Evolutionary conservation across 2,888 invertebrate species (phyloP), one percentile per base, ranked within the genome.

Genomic region (Strigamia crassipes): DNA sequence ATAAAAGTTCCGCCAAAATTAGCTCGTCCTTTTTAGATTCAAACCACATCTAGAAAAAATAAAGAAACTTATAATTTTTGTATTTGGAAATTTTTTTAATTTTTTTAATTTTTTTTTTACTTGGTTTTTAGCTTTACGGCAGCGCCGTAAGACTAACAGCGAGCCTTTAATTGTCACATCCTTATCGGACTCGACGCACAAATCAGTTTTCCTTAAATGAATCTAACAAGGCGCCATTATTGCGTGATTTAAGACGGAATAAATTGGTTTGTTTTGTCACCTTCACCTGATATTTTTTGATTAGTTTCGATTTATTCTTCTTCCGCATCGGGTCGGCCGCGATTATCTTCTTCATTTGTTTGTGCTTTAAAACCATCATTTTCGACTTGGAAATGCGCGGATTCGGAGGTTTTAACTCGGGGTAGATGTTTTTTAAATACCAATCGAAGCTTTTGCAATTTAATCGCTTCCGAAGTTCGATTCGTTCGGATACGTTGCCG

Each of bases 391-490:
- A 13, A 21, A 83, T 83, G 21, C 82, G 82, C 21, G 83, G 82
- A 8, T 91, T 91, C 0, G 93, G 94, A 13, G 92, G 87, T 81
- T 91, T 90, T 79, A 96, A 86, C 87, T 95, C 94, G 0, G 96
- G 95, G 87, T 96, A 96, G 3, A 97, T 90, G 83, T 92, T 93
- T 81, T 94, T 92, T 84, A 97, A 87, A 86, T 95, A 97, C 96
- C 96, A 97, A 82, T 93, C 91, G 88, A 97, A 97, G 31, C 92
- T 90, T 84, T 93, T 91, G 88, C 97, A 97, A 12, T 92, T 89
- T 0, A 96, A 89, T n/a, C 89, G 89, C 85, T 94, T 89, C 0
- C 96, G 90, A 9, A 99, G 88, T 38, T 90, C 89, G 12, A 92
- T 84, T 79, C 97, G 90, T 0, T 93, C 93, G 0, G 92, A 90